Evolutionary conservation across 2,113 vertebrate genomes (phyloP).

Genomic region (Chionis minor): DNA sequence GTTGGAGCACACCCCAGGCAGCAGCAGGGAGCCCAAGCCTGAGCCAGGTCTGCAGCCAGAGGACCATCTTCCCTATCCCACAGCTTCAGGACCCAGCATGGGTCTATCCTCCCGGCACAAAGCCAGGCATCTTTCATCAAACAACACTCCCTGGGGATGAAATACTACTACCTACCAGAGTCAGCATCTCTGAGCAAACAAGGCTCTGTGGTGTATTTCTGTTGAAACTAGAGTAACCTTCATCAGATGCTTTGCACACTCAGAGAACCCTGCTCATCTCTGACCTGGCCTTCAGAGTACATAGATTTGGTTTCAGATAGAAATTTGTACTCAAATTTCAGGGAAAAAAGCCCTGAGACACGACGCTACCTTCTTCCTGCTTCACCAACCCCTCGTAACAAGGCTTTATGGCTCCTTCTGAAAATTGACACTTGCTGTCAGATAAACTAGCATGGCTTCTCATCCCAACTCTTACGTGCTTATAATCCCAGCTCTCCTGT

Average conservation of each 20-base stretch:
- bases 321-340: neutral
- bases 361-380: neutral
- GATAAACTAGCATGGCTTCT: neutral
- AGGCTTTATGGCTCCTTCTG: neutral
- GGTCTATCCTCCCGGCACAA: neutral
- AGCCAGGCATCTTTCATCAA: neutral
- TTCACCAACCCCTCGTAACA: neutral
- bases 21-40: neutral
- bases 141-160: neutral
- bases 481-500: neutral
- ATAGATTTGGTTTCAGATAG: neutral
- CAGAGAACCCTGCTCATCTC: neutral
- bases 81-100: neutral
- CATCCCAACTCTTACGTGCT: neutral
- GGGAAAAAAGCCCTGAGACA: neutral
- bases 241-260: neutral
- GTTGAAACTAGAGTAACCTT: neutral
- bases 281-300: neutral
- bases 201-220: neutral
- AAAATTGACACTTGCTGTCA: neutral
- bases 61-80: neutral
- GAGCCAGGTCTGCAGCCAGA: neutral
- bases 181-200: neutral
- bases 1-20: neutral
- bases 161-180: neutral